Percentiles rank a stretch among this genome's conserved stretches.
phyloP scores from a whole-genome alignment of 2,113 vertebrate species.

The Megaceryle torquata region DNA sequence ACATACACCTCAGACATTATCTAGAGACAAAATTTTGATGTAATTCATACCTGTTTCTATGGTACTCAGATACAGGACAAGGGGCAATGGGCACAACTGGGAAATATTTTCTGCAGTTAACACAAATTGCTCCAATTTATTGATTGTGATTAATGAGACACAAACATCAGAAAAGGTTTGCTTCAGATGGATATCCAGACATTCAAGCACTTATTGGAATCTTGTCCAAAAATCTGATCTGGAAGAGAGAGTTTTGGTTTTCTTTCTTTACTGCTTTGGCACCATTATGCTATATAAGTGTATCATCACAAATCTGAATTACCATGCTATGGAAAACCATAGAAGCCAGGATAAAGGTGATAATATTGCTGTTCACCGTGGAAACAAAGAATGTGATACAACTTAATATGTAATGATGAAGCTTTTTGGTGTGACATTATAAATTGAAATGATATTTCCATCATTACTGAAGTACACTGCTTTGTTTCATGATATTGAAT shows the following conservation, averaged over 20 bases:
- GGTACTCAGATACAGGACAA: neutral
- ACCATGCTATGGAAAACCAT: too few species aligned
- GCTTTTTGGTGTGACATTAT: neutral
- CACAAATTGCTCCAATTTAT: neutral
- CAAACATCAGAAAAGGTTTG: neutral
- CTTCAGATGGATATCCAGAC: neutral
- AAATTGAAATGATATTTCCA: neutral
- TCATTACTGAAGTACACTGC: neutral
- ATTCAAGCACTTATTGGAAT: neutral
- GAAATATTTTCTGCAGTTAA: neutral
- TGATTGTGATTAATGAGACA: neutral
- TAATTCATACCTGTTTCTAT: neutral
- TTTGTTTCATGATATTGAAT: neutral
- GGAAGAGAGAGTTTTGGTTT: neutral
- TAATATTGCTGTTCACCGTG: neutral
- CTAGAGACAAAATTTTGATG: neutral
- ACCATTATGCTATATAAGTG: neutral
- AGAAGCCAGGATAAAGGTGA: neutral
- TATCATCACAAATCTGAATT: neutral
- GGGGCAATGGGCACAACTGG: neutral
- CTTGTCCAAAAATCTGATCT: neutral
- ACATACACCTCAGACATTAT: neutral
- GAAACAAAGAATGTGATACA: neutral
- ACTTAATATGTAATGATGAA: neutral
- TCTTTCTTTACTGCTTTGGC: neutral